Percentiles rank a stretch among this genome's conserved stretches.
Conservation (phyloP, 2,888 invertebrate species). For the Linnaemya vulpina region DNA sequence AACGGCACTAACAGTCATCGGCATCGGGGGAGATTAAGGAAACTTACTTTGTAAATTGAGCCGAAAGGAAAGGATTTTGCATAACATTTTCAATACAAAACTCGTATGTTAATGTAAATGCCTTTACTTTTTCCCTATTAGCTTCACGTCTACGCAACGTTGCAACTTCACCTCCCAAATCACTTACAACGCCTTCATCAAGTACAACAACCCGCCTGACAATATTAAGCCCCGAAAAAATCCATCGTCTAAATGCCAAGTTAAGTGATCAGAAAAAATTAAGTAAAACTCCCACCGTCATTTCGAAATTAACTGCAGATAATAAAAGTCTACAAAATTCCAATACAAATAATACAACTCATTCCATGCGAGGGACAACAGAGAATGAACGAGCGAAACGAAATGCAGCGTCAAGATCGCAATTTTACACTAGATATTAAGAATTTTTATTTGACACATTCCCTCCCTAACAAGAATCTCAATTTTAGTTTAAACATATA, state of each 20-base stretch:
- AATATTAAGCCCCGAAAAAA: slow-evolving; percentile 82
- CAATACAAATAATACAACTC: slow-evolving; percentile 41
- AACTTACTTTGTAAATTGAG: no score
- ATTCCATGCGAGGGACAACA: slow-evolving; percentile 62
- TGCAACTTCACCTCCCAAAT: slow-evolving; percentile 56
- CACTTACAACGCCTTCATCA: slow-evolving; percentile 53
- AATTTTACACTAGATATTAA: slow-evolving; percentile 77
- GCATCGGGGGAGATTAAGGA: no score
- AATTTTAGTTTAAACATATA: slow-evolving; percentile 28
- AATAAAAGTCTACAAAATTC: slow-evolving; percentile 54
- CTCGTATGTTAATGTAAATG: no score
- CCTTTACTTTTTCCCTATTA: neutral
- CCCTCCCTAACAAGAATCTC: slow-evolving; percentile 63
- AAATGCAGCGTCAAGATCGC: slow-evolving; percentile 75
- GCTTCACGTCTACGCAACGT: slow-evolving; percentile 68
- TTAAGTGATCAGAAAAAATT: slow-evolving; percentile 80
- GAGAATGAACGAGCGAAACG: slow-evolving; percentile 76
- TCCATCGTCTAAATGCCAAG: slow-evolving; percentile 80
- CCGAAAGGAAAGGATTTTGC: no score
- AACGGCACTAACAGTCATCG: no score
- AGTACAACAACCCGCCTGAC: slow-evolving; percentile 77
- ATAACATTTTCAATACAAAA: no score
- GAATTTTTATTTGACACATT: slow-evolving; percentile 14
- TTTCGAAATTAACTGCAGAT: slow-evolving; percentile 30
- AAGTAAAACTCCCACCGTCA: slow-evolving; percentile 68